Base-by-base conservation (phyloP, 2,113 vertebrate genomes). In the Hippocampus zosterae region DNA sequence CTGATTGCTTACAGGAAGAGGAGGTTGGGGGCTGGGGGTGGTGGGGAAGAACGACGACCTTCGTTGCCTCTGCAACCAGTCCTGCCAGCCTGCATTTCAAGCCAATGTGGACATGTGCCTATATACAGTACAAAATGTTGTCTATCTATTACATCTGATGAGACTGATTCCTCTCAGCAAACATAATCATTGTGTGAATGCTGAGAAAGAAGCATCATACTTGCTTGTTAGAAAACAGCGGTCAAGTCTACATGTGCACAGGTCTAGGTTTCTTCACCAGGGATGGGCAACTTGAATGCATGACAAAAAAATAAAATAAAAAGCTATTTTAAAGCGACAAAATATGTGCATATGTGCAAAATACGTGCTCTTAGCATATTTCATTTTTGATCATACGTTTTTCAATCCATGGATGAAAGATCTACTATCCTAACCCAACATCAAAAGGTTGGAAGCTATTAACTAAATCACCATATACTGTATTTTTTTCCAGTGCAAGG, bases 1-100 rank as follows among this genome's bases (percentile, higher is more conserved):
- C 88, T 93, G 92, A 93, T 93, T 93, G 88, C 91, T 93, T 93
- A 93, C 90, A 88, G 92, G 92, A 93, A 93, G 83, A 85, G 87
- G 77, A 37, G 33, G 33, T 37, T 37, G 33, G 33, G 33, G 33
- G 29, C 3, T 33, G 29, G 5, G 5, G 33, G 33, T 1, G 33
- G 33, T 29, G 72, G 23, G n/a, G 3, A 75, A 75, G 85, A 81
- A 78, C 59, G 65, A 91, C 50, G 91, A 93, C 92, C 91, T 93
- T 93, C 91, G 92, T 71, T 46, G 72, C 70, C 80, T 86, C 84
- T 69, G 82, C 74, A 82, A 61, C 72, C 53, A 81, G 86, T 72
- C 70, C 69, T 79, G 75, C 76, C 74, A 75, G 83, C 73, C 10
- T 63, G 41, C 19, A 80, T 79, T 75, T 73, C 73, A 57, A 73